phyloP scores from a whole-genome alignment of 1,140 invertebrate species.

The Liolophura sinensis region DNA sequence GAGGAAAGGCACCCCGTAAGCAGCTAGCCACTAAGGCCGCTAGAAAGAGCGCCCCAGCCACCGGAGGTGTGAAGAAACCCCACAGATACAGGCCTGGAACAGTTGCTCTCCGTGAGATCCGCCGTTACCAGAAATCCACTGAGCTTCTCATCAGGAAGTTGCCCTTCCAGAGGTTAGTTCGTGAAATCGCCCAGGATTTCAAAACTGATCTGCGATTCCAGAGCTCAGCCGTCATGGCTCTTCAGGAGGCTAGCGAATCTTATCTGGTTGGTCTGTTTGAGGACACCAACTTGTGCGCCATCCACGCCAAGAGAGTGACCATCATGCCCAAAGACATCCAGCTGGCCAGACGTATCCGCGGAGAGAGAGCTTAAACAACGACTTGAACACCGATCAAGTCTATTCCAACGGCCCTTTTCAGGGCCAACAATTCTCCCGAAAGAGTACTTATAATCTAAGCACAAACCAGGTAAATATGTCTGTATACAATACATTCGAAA shows the following conservation, averaged over 20 bases:
- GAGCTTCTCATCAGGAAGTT: constrained; percentile 77
- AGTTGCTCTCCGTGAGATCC: constrained; percentile 80
- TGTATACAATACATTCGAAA: too few species aligned
- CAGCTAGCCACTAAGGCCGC: constrained; percentile 66
- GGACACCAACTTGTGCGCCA: constrained; percentile 90
- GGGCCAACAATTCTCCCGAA: constrained; percentile 13
- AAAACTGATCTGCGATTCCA: constrained; percentile 66
- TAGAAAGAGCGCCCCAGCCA: constrained; percentile 60
- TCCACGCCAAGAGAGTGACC: constrained; percentile 86
- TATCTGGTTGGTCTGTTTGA: constrained; percentile 88
- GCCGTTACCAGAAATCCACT: constrained; percentile 76
- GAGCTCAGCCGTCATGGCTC: constrained; percentile 52
- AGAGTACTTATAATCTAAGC: neutral
- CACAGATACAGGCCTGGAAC: constrained; percentile 67
- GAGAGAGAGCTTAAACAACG: constrained; percentile 29
- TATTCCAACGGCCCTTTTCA: constrained; percentile 16
- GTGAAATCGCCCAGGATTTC: constrained; percentile 81
- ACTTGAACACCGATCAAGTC: neutral
- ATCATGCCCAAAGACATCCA: constrained; percentile 96
- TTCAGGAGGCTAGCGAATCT: constrained; percentile 84
- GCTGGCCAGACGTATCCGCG: constrained; percentile 46
- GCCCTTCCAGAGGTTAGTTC: constrained; percentile 80
- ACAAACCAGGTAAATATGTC: too few species aligned
- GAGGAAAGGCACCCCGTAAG: constrained; percentile 59
- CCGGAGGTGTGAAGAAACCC: constrained; percentile 63